Conservation (phyloP, 1,140 invertebrate species). For the Conopomorpha cramerella region DNA sequence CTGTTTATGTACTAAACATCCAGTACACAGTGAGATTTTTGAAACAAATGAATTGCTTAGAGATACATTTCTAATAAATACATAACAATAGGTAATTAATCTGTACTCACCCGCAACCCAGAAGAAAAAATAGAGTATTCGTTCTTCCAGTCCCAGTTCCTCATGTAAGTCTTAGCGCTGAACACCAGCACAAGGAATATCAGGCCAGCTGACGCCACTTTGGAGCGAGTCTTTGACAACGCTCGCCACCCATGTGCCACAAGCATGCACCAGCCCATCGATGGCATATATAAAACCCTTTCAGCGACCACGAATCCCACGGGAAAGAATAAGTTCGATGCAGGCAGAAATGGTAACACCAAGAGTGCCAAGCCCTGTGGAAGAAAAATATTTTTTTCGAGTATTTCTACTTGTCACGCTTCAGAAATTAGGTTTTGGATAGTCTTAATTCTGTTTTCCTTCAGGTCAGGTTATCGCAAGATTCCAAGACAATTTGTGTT, state of each 20-base stretch:
- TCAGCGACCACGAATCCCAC: conserved; percentile 98
- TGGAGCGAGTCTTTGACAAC: conserved; percentile 60
- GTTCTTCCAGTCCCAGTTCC: conserved; percentile 91
- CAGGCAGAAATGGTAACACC: conserved; percentile 91
- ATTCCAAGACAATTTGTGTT: too few species aligned
- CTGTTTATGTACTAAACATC: too few species aligned
- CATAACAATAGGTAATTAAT: too few species aligned
- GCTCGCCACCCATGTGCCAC: conserved; percentile 79
- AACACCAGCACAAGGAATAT: conserved; percentile 70
- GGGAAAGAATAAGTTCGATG: conserved; percentile 95
- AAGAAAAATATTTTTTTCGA: too few species aligned
- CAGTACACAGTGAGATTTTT: too few species aligned
- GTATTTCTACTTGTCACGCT: too few species aligned
- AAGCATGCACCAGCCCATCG: conserved; percentile 95
- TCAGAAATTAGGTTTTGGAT: too few species aligned
- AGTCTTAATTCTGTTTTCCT: too few species aligned
- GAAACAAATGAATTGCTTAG: too few species aligned
- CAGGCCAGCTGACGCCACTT: conserved; percentile 65
- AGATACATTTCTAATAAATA: too few species aligned
- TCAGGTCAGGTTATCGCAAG: too few species aligned
- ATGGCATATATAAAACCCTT: conserved; percentile 93
- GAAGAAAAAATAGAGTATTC: conserved; percentile 94
- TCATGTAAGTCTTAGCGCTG: conserved; percentile 79
- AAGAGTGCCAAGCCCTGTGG: conserved; percentile 82
- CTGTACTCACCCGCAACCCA: conserved; percentile 70